Base-by-base conservation (phyloP, 53 echinoderm and acorn worm species). In the Pentamera pediparva region DNA sequence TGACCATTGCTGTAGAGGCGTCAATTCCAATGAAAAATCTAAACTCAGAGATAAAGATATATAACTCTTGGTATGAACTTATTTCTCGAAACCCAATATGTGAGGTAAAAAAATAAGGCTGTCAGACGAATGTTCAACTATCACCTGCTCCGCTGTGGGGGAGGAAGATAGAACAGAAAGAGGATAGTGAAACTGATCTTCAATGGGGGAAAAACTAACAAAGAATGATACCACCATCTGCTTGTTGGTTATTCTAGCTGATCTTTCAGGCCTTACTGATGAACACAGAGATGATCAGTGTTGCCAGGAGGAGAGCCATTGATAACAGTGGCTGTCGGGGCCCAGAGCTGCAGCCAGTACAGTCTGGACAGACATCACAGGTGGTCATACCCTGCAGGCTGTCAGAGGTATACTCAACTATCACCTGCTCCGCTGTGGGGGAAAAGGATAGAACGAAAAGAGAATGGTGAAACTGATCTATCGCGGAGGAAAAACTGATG, bases 291-390 rank as follows among this genome's bases (percentile, higher is more conserved):
- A 70, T 48, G 30, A 70, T 29, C 47, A 70, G 49, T 17, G 70
- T 70, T 2, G 20, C 70, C 22, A 47, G 17, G 6, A 70, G 21
- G 30, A 70, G 51, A 29, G 20, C 30, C 1, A 70, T 27, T 30
- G 70, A 70, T 0, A 70, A 48, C 11, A 30, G 50, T 32, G 70
- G 70, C 49, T 70, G 70, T 29, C 35, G 29, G 51, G 49, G 48
- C 17, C 70, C 51, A 29, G 27, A 48, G 9, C 28, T 49, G 20
- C 70, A 70, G 5, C 70, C 70, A 25, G 70, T 28, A 26, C 70
- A 70, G 21, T 70, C 31, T 13, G 70, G 70, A 35, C 70, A 70
- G 28, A 70, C 70, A 32, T 70, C 70, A 70, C 70, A 70, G 19
- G 50, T 35, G 6, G 50, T 49, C 11, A 27, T 47, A 9, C 51